Percentiles rank a stretch among this genome's conserved stretches.
phyloP scores from a whole-genome alignment of 2,888 invertebrate genomes.

The Mystacides longicornis region DNA sequence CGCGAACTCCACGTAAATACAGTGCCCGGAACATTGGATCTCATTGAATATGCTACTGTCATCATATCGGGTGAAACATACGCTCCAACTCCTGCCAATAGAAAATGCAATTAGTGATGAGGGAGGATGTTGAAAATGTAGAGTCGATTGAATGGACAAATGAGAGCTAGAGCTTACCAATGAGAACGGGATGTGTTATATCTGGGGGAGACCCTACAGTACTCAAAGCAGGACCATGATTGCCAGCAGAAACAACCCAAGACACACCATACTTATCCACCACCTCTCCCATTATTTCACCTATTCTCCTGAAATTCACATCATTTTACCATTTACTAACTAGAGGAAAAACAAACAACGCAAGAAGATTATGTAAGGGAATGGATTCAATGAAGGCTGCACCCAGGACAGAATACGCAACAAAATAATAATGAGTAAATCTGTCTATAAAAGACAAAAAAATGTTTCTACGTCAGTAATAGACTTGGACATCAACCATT shows the following conservation, averaged over 20 bases:
- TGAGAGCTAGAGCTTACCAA: constrained; percentile 49
- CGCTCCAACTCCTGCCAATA: constrained; percentile 73
- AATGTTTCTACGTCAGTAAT: no score
- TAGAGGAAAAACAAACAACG: no score
- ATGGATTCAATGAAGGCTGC: no score
- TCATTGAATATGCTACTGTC: constrained; percentile 88
- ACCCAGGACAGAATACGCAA: no score
- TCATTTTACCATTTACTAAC: not conserved
- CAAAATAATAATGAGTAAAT: no score
- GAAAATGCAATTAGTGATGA: not conserved
- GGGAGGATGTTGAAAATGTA: not conserved
- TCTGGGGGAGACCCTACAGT: constrained; percentile 88
- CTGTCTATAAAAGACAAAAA: no score
- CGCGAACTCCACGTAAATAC: constrained; percentile 91
- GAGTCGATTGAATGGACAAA: not conserved
- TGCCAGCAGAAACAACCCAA: constrained; percentile 93
- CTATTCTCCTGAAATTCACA: constrained; percentile 59
- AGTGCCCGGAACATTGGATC: constrained; percentile 73
- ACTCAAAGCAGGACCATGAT: constrained; percentile 87
- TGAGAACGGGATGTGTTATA: constrained; percentile 73
- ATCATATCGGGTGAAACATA: constrained; percentile 98
- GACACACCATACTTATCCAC: constrained; percentile 87
- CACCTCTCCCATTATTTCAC: constrained; percentile 76
- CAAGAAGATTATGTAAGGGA: no score
- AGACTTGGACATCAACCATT: no score